These are phyloP conservation scores for Cyclopterus lumpus DNA, from an alignment of 2,797 vertebrate genomes.

Conservation along the genomic window DNA sequence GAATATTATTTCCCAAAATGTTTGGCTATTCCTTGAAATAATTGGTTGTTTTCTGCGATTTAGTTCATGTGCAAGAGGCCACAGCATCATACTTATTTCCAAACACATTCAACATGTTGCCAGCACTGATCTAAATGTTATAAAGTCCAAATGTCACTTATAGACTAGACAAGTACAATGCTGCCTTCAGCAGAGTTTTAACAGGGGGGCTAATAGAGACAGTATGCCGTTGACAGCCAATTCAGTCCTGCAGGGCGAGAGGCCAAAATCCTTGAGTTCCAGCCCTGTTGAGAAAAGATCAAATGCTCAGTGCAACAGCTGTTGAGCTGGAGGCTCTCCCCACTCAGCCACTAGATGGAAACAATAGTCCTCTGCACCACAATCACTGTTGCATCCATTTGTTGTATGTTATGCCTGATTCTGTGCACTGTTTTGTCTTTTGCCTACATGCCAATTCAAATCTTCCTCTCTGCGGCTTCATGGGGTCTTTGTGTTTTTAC, in stretches of 20 bases:
- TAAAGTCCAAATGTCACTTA: constrained; percentile 25
- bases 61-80: not conserved
- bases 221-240: constrained; percentile 78
- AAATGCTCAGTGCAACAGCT: constrained; percentile 73
- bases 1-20: not conserved
- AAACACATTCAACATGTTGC: constrained; percentile 5
- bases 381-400: constrained; percentile 40
- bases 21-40: constrained; percentile 5
- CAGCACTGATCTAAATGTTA: constrained; percentile 24
- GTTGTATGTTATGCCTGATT: constrained; percentile 43
- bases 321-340: constrained; percentile 67
- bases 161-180: constrained; percentile 41
- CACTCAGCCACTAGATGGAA: constrained; percentile 86
- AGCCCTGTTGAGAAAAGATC: constrained; percentile 75
- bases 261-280: constrained; percentile 80
- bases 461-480: constrained; percentile 26
- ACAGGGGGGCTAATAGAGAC: constrained; percentile 69
- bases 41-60: not conserved
- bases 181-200: constrained; percentile 49
- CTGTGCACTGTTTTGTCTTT: constrained; percentile 27
- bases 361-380: constrained; percentile 73
- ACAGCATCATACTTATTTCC: not conserved
- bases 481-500: not conserved
- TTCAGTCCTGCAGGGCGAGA: constrained; percentile 70
- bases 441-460: constrained; percentile 29